These are phyloP conservation scores for Beris morrisii DNA, from an alignment of 2,888 invertebrate genomes.

Conservation along the genomic window DNA sequence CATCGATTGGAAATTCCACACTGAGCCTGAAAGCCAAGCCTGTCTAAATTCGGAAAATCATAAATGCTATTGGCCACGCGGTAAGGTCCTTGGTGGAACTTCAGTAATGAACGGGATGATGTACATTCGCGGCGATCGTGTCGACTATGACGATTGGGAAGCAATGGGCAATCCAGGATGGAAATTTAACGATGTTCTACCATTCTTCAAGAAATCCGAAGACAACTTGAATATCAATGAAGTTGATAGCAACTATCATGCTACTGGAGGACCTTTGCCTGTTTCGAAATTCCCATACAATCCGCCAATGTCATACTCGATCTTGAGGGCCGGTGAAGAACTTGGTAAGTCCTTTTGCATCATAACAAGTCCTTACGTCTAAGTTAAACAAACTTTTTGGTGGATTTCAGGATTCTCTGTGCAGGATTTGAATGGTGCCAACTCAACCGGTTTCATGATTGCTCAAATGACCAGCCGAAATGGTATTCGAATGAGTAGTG, in stretches of 20 bases:
- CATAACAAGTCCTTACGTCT: not conserved
- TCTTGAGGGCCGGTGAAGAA: slow-evolving; percentile 77
- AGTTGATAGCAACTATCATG: slow-evolving; percentile 78
- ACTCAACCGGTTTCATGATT: slow-evolving; percentile 81
- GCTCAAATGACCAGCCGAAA: slow-evolving; percentile 87
- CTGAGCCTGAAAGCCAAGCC: slow-evolving; percentile 78
- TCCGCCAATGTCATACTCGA: slow-evolving; percentile 75
- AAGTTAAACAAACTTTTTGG: not conserved
- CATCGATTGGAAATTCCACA: slow-evolving; percentile 86
- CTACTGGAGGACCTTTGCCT: slow-evolving; percentile 74
- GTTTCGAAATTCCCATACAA: slow-evolving; percentile 84
- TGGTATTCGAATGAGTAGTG: slow-evolving; percentile 79
- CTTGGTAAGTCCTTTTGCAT: slow-evolving; percentile 60
- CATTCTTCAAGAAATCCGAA: slow-evolving; percentile 86
- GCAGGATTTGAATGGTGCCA: slow-evolving; percentile 79
- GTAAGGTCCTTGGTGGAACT: slow-evolving; percentile 88
- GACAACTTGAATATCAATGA: slow-evolving; percentile 72
- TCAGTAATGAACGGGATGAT: slow-evolving; percentile 96
- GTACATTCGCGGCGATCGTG: slow-evolving; percentile 86
- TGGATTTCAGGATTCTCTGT: slow-evolving; percentile 64
- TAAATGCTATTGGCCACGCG: slow-evolving; percentile 82
- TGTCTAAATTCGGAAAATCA: slow-evolving; percentile 72
- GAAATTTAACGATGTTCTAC: slow-evolving; percentile 86
- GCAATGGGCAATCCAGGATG: slow-evolving; percentile 84
- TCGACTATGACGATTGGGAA: slow-evolving; percentile 88